Conservation (phyloP, 2,888 invertebrate species). For the Arge pagana region DNA sequence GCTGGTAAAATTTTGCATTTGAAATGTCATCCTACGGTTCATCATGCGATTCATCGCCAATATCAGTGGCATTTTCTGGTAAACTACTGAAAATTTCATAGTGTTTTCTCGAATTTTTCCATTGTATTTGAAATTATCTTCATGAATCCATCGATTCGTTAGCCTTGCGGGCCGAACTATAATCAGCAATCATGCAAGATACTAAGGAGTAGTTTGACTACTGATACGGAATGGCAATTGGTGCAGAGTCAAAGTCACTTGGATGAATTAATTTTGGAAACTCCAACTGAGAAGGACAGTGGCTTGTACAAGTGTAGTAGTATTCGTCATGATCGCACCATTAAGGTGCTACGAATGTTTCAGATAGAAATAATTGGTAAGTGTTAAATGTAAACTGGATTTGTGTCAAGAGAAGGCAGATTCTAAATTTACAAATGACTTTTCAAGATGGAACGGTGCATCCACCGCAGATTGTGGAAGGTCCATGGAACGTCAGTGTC, state of each 20-base stretch:
- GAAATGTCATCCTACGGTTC: constrained; percentile 16
- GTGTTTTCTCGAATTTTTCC: background rate
- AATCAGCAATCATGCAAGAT: constrained; percentile 17
- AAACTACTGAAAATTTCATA: constrained; percentile 1
- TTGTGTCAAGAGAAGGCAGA: background rate
- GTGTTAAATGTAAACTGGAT: background rate
- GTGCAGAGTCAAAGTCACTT: constrained; percentile 20
- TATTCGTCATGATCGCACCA: constrained; percentile 19
- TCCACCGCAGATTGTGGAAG: constrained; percentile 19
- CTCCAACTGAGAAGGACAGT: constrained; percentile 9
- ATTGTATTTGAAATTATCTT: background rate
- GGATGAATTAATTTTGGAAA: constrained; percentile 19
- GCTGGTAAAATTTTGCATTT: constrained; percentile 17
- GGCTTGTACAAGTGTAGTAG: constrained; percentile 23
- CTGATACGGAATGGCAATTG: constrained; percentile 22
- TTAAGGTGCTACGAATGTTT: constrained; percentile 22
- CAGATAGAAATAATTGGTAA: constrained; percentile 22
- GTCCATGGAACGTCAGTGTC: constrained; percentile 19
- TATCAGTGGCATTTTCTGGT: constrained; percentile 23
- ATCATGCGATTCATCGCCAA: constrained; percentile 17
- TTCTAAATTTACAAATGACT: background rate
- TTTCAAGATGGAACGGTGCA: constrained; percentile 22
- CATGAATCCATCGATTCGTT: background rate
- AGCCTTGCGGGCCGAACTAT: constrained; percentile 20
- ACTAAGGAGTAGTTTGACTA: constrained; percentile 17